Evolutionary conservation across 2,797 vertebrate genomes (phyloP).

Genomic region (Gymnocypris eckloni): DNA sequence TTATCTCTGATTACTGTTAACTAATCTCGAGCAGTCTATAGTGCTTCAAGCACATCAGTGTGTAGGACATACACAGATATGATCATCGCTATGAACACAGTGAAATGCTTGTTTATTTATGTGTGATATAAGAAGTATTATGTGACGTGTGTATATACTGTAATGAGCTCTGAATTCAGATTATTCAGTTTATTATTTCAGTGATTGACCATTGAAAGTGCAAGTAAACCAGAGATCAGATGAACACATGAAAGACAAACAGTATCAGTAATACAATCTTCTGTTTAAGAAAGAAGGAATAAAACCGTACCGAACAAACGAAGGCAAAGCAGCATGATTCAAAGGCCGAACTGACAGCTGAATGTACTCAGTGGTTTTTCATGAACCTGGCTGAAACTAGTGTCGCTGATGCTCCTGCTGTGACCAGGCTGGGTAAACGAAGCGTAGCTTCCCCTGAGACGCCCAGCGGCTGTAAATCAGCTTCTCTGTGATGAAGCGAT

Average conservation of each 20-base stretch:
- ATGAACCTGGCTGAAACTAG: neutral
- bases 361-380: neutral
- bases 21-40: neutral
- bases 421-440: slow-evolving; percentile 85
- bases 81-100: neutral
- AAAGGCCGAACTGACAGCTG: neutral
- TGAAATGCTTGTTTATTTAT: no score
- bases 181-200: neutral
- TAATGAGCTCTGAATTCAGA: neutral
- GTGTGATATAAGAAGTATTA: neutral
- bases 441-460: slow-evolving; percentile 81
- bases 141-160: neutral
- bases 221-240: neutral
- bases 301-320: neutral
- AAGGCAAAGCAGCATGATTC: neutral
- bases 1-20: neutral
- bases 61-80: neutral
- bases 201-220: neutral
- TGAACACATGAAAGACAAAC: neutral
- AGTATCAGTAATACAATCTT: neutral
- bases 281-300: neutral
- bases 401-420: slow-evolving; percentile 28
- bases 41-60: neutral
- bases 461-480: slow-evolving; percentile 92
- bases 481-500: slow-evolving; percentile 97